phyloP scores from a whole-genome alignment of 2,888 invertebrate genomes.

The Hoplodrina blanda region DNA sequence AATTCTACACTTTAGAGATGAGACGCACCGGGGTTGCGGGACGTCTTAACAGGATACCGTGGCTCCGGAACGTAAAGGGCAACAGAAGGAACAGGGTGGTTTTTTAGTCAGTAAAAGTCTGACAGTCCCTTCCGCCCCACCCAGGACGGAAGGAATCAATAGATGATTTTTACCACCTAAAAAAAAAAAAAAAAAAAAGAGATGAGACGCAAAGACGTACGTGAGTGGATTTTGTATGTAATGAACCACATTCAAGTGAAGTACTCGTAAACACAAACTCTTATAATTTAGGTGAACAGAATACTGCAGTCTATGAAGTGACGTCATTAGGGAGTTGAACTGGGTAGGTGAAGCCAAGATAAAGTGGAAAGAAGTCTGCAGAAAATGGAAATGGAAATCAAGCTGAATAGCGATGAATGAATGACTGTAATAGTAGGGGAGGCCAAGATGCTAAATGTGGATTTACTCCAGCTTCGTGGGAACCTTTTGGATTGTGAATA shows the following conservation, averaged over 20 bases:
- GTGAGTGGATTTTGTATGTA: constrained; percentile 18
- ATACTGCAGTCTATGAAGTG: constrained; percentile 13
- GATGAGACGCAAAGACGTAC: not conserved
- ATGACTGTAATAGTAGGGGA: not conserved
- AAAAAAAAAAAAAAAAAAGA: too few species aligned
- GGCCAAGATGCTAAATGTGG: not conserved
- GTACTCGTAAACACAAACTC: not conserved
- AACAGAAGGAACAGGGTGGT: too few species aligned
- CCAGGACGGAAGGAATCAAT: too few species aligned
- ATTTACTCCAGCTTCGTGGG: too few species aligned
- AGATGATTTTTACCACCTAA: too few species aligned
- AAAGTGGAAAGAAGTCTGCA: constrained; percentile 4
- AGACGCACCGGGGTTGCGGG: too few species aligned
- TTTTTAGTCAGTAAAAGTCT: too few species aligned
- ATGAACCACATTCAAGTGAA: constrained; percentile 30
- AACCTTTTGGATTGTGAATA: too few species aligned
- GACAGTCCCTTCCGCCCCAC: too few species aligned
- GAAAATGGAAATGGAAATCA: not conserved
- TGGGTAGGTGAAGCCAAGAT: constrained; percentile 3
- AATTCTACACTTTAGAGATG: not conserved
- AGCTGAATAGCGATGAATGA: not conserved
- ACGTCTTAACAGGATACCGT: too few species aligned
- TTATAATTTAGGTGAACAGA: constrained; percentile 1
- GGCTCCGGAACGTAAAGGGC: too few species aligned
- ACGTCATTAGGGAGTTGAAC: constrained; percentile 25